Conservation (phyloP, 2,797 vertebrate genomes). For the Centropyge bicolor region DNA sequence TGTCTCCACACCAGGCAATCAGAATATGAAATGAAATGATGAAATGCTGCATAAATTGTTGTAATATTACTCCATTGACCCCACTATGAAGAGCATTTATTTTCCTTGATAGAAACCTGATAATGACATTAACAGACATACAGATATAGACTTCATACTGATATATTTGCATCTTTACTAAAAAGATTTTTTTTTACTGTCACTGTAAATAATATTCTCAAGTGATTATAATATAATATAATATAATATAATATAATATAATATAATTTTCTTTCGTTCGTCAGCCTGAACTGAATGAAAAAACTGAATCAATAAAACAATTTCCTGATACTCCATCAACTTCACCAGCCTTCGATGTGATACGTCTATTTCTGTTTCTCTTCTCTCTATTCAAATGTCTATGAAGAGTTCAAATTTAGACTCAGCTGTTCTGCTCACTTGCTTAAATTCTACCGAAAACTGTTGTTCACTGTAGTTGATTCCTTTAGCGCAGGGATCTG, state of each 20-base stretch:
- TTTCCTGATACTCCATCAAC: background rate
- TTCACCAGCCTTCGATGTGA: background rate
- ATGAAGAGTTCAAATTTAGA: background rate
- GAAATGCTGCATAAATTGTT: no score
- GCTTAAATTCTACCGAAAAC: background rate
- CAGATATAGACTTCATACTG: no score
- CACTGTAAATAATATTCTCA: no score
- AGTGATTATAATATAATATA: no score
- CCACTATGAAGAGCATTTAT: no score
- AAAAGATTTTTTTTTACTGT: no score
- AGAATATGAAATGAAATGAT: background rate
- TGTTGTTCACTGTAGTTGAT: background rate
- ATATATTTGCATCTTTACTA: no score
- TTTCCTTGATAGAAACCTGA: no score
- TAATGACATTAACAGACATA: no score
- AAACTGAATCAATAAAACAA: background rate
- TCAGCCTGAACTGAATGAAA: no score
- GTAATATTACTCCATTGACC: no score
- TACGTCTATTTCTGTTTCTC: background rate
- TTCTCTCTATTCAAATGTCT: background rate
- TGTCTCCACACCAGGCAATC: background rate
- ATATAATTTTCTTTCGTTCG: background rate
- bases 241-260: no score
- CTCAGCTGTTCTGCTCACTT: background rate
- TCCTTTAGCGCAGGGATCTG: constrained; percentile 10